Conservation (phyloP, 2,113 vertebrate genomes). For the Acanthisitta chloris region DNA sequence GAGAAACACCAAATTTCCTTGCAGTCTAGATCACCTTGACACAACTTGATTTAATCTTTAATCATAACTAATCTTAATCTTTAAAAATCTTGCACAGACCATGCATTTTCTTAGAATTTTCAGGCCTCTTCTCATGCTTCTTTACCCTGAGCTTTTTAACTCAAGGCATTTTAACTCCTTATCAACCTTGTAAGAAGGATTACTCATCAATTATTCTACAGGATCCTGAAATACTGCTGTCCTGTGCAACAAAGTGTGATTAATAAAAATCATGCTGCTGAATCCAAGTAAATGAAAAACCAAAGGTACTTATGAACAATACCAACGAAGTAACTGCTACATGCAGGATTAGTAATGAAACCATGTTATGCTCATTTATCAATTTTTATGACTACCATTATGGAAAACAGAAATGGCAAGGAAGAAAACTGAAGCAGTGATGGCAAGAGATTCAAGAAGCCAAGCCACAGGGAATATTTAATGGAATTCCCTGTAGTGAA, state of each 20-base stretch:
- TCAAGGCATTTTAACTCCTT: background rate
- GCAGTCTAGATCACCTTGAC: background rate
- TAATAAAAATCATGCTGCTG: background rate
- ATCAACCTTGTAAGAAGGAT: background rate
- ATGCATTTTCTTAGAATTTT: background rate
- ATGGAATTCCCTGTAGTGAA: background rate
- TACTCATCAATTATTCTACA: background rate
- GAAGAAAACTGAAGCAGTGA: background rate
- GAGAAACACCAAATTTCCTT: background rate
- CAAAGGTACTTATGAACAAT: background rate
- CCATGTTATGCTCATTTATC: accelerated
- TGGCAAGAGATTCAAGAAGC: background rate
- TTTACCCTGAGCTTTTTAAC: background rate
- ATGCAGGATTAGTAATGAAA: background rate
- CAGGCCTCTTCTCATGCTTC: background rate
- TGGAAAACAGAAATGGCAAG: background rate
- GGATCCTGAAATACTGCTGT: background rate
- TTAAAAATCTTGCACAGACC: background rate
- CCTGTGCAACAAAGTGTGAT: background rate
- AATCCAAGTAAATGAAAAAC: background rate
- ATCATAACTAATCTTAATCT: background rate
- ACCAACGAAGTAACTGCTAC: background rate
- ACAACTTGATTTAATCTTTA: background rate
- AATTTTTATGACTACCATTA: background rate
- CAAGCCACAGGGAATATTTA: background rate